Base-by-base conservation (phyloP, 2,888 invertebrate genomes). In the Caenorhabditis angaria region DNA sequence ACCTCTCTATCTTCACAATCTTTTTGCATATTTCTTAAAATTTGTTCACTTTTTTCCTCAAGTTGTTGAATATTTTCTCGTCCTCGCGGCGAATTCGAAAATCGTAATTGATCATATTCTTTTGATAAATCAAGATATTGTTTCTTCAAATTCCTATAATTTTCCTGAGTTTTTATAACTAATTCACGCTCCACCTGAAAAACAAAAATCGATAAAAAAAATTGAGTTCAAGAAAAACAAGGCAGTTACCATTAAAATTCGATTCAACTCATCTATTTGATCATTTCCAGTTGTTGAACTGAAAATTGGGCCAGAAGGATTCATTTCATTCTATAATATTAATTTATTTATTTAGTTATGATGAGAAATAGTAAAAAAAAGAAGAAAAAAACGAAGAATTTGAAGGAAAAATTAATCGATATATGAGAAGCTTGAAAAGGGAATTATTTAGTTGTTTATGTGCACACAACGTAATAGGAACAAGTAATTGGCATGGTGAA, bases 401-500 rank as follows among this genome's bases (percentile, higher is more conserved):
- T 41, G 14, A 12, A 32, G 12, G 12, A 41, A 5, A 14, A 41
- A 41, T 41, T 41, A 14, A 18, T 41, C 18, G 14, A n/a, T n/a
- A n/a, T n/a, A n/a, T n/a, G n/a, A n/a, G n/a, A n/a, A n/a, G 18
- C 41, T 14, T 18, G 41, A 41, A 41, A 41, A 41, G 18, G 41
- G 18, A 41, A 18, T 18, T 3, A 18, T 12, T 41, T 12, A 18
- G 41, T 41, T 41, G 41, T 41, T 41, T 41, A 41, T 41, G 14
- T 41, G 41, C 18, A 14, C 14, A 41, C 8, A 41, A 41, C 41
- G 41, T 41, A 41, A 41, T 41, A 41, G 14, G 41, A 41, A 41
- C 14, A 18, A 41, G 41, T 70, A 70, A 70, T 70, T 70, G 70
- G 70, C 70, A 70, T 70, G 70, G 65, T 65, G 70, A n/a, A n/a